Evolutionary conservation across 2,888 invertebrate species (phyloP).

Genomic region (Isotomurus palustris): DNA sequence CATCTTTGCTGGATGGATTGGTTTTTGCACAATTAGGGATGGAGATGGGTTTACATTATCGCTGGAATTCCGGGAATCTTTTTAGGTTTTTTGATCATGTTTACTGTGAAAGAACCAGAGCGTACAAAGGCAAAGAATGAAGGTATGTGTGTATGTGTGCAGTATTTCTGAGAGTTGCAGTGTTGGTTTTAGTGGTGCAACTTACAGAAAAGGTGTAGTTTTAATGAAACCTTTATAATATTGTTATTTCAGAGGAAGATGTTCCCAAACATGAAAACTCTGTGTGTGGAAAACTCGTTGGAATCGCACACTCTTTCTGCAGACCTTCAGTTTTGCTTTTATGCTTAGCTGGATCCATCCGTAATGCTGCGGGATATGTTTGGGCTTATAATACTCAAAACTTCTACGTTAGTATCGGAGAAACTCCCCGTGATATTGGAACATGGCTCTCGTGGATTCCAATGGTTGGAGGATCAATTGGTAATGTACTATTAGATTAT

Average conservation of each 20-base stretch:
- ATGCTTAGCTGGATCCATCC: conserved; percentile 50
- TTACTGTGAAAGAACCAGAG: conserved; percentile 50
- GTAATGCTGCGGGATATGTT: conserved; percentile 51
- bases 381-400: conserved; percentile 52
- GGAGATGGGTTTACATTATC: conserved; percentile 51
- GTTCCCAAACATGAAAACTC: conserved; percentile 6
- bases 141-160: no score
- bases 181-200: no score
- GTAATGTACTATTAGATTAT: no score
- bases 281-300: conserved; percentile 11
- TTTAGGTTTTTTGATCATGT: conserved; percentile 48
- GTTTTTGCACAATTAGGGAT: no score
- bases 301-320: conserved; percentile 45
- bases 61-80: conserved; percentile 51
- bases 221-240: no score
- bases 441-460: conserved; percentile 51
- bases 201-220: no score
- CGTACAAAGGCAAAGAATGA: conserved; percentile 20
- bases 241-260: background rate
- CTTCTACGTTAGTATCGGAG: conserved; percentile 49
- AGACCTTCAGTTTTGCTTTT: conserved; percentile 49
- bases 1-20: no score
- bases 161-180: no score
- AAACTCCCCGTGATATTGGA: conserved; percentile 49
- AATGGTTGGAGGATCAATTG: conserved; percentile 50